phyloP scores from a whole-genome alignment of 2,113 vertebrate genomes.

The Marmota monax region DNA sequence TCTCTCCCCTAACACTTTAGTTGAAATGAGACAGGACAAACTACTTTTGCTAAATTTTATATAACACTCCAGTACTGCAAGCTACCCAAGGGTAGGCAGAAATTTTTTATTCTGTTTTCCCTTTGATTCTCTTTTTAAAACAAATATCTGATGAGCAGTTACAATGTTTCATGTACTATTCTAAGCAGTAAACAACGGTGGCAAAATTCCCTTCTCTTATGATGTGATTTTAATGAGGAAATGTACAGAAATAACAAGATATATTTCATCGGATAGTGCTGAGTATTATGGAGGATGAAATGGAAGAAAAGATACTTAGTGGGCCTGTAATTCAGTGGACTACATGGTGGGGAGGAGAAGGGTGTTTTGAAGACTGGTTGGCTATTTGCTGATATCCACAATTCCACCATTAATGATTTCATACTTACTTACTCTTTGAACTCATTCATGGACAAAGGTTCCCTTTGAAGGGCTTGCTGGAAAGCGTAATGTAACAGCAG shows the following conservation, averaged over 20 bases:
- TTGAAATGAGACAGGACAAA: slow-evolving; percentile 29
- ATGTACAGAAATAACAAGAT: background rate
- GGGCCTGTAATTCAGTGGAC: background rate
- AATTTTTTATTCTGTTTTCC: slow-evolving; percentile 14
- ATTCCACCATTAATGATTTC: slow-evolving; percentile 18
- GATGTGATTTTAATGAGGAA: background rate
- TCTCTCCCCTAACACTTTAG: background rate
- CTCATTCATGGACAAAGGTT: background rate
- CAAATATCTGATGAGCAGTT: slow-evolving; percentile 27
- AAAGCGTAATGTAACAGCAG: background rate
- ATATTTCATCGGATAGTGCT: background rate
- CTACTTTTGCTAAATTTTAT: background rate
- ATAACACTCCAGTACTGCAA: background rate
- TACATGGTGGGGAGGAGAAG: background rate
- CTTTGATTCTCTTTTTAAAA: background rate
- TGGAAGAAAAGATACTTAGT: background rate
- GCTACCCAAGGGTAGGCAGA: background rate
- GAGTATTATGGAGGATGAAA: background rate
- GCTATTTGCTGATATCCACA: background rate
- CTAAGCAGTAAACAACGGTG: background rate
- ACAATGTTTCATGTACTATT: background rate
- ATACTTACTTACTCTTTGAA: background rate
- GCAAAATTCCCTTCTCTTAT: background rate
- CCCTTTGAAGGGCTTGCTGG: background rate
- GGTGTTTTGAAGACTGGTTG: slow-evolving; percentile 4